Evolutionary conservation across 2,113 vertebrate genomes (phyloP), one percentile per base, ranked within the genome.

Genomic region (Calypte anna): DNA sequence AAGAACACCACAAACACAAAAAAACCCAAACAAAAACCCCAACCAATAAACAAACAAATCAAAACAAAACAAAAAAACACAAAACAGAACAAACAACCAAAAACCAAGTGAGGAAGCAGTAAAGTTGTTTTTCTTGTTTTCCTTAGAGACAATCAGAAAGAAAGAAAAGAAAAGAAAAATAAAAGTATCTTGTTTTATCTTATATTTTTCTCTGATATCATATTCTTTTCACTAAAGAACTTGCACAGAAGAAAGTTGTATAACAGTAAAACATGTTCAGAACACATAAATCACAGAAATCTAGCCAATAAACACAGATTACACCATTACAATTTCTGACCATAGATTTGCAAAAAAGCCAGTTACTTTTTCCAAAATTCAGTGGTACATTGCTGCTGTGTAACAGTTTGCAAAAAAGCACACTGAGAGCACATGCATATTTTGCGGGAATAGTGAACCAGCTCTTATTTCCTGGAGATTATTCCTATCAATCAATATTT

Each of bases 81-180:
- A 40, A 40, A 40, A 40, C 40, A 40, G 40, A 40, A 40, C 40
- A 40, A 40, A 40, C 40, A 40, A 40, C 40, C 40, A 40, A 40
- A 40, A 40, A 40, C 40, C 40, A 40, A 40, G 11, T 13, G 11
- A 40, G 40, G 40, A 40, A 40, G 11, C 40, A 40, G 40, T 12
- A 40, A 40, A 40, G 40, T 40, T 31, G 3, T 51, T 61, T 70
- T 14, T 53, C 12, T 33, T 67, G 21, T 31, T 83, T 17, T 77
- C 28, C 24, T 36, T 43, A 70, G 91, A 81, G 10, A 38, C 4
- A 62, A 8, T 36, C 20, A 51, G 36, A 92, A 88, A 94, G 40
- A 11, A 12, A 40, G 14, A 9, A 11, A 14, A 1, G 3, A 0
- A 2, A 2, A 1, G 9, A 12, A 40, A 17, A 13, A 13, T 12